phyloP scores from a whole-genome alignment of 2,888 invertebrate species.

The Chrysotoxum bicinctum region DNA sequence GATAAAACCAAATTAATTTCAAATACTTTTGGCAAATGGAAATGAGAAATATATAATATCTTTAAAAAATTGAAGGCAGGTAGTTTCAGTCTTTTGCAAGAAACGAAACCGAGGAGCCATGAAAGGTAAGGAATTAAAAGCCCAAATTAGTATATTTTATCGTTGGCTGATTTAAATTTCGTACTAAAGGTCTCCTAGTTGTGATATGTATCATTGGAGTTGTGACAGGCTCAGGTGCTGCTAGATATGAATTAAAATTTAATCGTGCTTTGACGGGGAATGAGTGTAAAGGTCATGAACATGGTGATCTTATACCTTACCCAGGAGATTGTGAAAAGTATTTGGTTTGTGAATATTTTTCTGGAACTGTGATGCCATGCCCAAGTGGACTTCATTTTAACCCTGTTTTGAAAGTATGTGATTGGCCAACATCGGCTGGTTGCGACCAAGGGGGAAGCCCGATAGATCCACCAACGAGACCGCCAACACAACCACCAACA shows the following conservation, averaged over 20 bases:
- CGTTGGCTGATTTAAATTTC: not conserved
- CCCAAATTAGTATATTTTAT: not conserved
- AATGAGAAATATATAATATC: not conserved
- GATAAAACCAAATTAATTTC: not conserved
- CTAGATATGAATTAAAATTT: not conserved
- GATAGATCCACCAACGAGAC: not conserved
- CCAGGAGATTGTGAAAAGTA: conserved; percentile 74
- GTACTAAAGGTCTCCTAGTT: conserved; percentile 17
- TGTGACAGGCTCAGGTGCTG: not conserved
- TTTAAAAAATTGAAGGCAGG: not conserved
- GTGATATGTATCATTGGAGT: conserved; percentile 7
- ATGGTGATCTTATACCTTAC: conserved; percentile 74
- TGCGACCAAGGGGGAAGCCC: conserved; percentile 69
- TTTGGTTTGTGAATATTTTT: conserved; percentile 74
- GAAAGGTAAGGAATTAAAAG: conserved; percentile 25
- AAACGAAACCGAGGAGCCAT: conserved; percentile 27
- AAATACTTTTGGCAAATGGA: not conserved
- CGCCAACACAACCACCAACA: conserved; percentile 1
- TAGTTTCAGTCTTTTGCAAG: conserved; percentile 24
- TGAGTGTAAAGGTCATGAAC: conserved; percentile 73
- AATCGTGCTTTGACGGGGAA: conserved; percentile 29
- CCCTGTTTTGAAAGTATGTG: conserved; percentile 63
- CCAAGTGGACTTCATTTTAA: conserved; percentile 76
- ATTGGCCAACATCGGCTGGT: conserved; percentile 74
- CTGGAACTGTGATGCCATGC: conserved; percentile 73